phyloP scores from a whole-genome alignment of 2,888 invertebrate genomes.

The Diaphora mendica region DNA sequence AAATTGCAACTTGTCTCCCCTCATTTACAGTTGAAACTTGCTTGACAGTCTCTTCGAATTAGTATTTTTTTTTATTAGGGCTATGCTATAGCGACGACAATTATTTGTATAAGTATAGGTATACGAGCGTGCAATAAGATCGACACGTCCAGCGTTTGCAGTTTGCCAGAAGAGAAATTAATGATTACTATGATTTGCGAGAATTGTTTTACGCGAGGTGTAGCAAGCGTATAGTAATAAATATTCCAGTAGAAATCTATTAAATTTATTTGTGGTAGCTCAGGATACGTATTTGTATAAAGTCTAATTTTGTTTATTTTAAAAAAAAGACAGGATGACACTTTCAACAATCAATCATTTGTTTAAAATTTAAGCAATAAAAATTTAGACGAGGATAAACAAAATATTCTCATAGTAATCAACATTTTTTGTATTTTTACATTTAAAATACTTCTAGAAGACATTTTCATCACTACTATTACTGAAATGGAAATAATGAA shows the following conservation, averaged over 20 bases:
- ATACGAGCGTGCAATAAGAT: constrained; percentile 67
- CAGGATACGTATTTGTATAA: constrained; percentile 12
- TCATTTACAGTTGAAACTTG: constrained; percentile 32
- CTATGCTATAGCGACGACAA: constrained; percentile 55
- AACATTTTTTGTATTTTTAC: no score
- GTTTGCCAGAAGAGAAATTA: constrained; percentile 50
- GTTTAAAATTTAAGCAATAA: background rate
- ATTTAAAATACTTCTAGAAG: no score
- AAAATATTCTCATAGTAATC: no score
- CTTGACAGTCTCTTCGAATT: constrained; percentile 4
- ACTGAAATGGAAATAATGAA: no score
- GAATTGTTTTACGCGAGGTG: constrained; percentile 44
- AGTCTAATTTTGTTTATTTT: background rate
- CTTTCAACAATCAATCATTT: background rate
- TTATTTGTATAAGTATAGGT: constrained; percentile 62
- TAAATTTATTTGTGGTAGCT: background rate
- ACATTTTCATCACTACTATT: no score
- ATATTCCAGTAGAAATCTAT: background rate
- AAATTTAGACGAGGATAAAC: no score
- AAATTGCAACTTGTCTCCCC: constrained; percentile 26
- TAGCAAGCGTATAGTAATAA: constrained; percentile 11
- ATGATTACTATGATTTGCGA: constrained; percentile 51
- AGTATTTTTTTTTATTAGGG: constrained; percentile 28
- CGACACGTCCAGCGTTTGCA: constrained; percentile 65
- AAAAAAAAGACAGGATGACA: background rate